These are phyloP conservation scores for Zophobas morio DNA, from an alignment of 1,140 invertebrate species.

Conservation along the genomic window DNA sequence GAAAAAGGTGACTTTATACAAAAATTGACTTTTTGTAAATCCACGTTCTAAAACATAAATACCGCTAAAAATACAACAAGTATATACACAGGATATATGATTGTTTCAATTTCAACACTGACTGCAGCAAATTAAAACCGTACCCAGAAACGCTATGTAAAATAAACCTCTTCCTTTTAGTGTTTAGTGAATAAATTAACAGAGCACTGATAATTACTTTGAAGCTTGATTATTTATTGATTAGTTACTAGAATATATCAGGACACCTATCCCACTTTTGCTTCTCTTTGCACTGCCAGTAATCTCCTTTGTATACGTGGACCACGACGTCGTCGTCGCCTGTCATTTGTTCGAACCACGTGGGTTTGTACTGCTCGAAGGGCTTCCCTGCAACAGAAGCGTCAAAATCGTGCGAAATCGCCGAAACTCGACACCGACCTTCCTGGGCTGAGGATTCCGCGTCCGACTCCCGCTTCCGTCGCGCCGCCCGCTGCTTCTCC, in stretches of 20 bases:
- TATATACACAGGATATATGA: conserved; percentile 41
- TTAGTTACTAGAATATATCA: conserved; percentile 84
- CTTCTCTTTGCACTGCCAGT: conserved; percentile 93
- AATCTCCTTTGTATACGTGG: conserved; percentile 89
- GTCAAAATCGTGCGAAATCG: conserved; percentile 36
- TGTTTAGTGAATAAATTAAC: conserved; percentile 26
- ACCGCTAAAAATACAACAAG: conserved; percentile 31
- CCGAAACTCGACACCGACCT: conserved; percentile 67
- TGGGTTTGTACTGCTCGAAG: conserved; percentile 84
- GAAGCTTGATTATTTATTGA: conserved; percentile 5
- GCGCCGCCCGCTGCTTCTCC: conserved; percentile 90
- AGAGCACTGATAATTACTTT: conserved; percentile 16
- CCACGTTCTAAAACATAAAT: conserved; percentile 23
- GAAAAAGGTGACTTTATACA: conserved; percentile 36
- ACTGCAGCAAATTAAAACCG: conserved; percentile 24
- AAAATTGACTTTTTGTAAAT: conserved; percentile 22
- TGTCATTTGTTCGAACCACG: conserved; percentile 92
- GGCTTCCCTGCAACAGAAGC: conserved; percentile 73
- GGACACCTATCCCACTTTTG: conserved; percentile 94
- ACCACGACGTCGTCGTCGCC: conserved; percentile 85
- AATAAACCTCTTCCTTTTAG: conserved; percentile 26
- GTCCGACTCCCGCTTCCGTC: conserved; percentile 82
- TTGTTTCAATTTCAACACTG: conserved; percentile 26
- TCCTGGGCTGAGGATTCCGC: conserved; percentile 84
- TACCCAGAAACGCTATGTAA: conserved; percentile 11